Percentiles rank a stretch among this genome's conserved stretches.
Evolutionary conservation across 2,888 invertebrate genomes (phyloP).

Genomic region (Pecten maximus): DNA sequence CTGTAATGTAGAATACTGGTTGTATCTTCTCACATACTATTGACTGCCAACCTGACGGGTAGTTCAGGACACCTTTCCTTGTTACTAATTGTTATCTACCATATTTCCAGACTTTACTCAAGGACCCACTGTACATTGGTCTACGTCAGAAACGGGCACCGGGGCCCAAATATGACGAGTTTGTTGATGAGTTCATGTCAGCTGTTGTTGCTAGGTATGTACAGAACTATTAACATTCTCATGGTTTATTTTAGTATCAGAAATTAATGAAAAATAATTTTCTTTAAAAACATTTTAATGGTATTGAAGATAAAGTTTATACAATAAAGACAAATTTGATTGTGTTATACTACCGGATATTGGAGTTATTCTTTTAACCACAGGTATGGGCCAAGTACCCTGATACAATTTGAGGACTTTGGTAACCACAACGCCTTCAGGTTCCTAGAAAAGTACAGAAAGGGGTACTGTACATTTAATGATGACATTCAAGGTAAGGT

Average conservation of each 20-base stretch:
- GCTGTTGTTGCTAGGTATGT: constrained; percentile 88
- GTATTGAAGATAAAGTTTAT: too few species aligned
- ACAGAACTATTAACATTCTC: background rate
- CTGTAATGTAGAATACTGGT: too few species aligned
- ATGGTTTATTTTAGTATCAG: too few species aligned
- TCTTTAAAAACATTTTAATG: too few species aligned
- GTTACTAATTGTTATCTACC: constrained; percentile 26
- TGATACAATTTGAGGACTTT: constrained; percentile 97
- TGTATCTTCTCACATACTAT: too few species aligned
- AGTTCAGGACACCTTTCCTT: background rate
- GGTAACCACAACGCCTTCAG: constrained; percentile 98
- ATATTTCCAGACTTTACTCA: constrained; percentile 87
- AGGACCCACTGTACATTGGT: constrained; percentile 98
- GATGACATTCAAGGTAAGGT: constrained; percentile 96
- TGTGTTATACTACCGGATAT: background rate
- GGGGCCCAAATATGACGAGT: constrained; percentile 93
- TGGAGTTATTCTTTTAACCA: constrained; percentile 47
- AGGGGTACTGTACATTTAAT: constrained; percentile 96
- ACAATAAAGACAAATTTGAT: too few species aligned
- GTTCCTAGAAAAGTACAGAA: constrained; percentile 93
- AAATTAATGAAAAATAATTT: too few species aligned
- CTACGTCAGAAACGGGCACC: constrained; percentile 91
- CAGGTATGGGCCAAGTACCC: constrained; percentile 84
- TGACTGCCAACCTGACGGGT: too few species aligned
- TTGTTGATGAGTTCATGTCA: constrained; percentile 98